Conservation (phyloP, 2,113 vertebrate genomes). For the Vicugna pacos region DNA sequence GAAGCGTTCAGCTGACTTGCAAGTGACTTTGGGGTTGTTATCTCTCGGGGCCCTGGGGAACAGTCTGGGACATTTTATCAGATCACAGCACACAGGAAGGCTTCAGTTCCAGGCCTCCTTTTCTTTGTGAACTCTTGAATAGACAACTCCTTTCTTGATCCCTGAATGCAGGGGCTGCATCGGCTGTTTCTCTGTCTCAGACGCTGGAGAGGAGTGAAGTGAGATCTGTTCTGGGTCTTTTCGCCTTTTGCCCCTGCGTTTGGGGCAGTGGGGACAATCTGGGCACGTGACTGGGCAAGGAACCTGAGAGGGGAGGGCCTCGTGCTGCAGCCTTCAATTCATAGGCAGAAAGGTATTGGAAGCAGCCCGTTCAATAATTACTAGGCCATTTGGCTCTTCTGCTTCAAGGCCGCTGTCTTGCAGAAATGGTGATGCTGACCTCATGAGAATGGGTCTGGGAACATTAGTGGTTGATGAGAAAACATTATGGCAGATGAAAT, state of each 20-base stretch:
- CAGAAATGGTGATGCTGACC: not conserved
- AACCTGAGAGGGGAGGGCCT: not conserved
- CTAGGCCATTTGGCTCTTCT: not conserved
- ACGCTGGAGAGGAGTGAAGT: not conserved
- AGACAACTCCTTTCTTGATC: not conserved
- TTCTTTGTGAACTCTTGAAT: not conserved
- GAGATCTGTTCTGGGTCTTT: not conserved
- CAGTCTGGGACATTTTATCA: not conserved
- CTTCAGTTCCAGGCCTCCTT: not conserved
- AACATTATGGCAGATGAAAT: not conserved
- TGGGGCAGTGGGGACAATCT: rapidly evolving
- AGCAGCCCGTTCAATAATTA: not conserved
- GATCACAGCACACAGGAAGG: not conserved
- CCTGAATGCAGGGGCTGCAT: not conserved
- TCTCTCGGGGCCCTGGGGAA: constrained; percentile 33
- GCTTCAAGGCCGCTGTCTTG: constrained; percentile 15
- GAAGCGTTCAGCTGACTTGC: not conserved
- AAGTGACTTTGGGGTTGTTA: constrained; percentile 18
- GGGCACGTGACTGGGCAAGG: not conserved
- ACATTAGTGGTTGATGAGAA: not conserved
- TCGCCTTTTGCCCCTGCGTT: not conserved
- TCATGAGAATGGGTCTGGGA: not conserved
- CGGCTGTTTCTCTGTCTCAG: not conserved
- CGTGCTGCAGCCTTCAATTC: not conserved
- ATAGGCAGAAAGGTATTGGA: not conserved